These are phyloP conservation scores for Daktulosphaira vitifoliae DNA, from an alignment of 1,140 invertebrate genomes.

Conservation along the genomic window DNA sequence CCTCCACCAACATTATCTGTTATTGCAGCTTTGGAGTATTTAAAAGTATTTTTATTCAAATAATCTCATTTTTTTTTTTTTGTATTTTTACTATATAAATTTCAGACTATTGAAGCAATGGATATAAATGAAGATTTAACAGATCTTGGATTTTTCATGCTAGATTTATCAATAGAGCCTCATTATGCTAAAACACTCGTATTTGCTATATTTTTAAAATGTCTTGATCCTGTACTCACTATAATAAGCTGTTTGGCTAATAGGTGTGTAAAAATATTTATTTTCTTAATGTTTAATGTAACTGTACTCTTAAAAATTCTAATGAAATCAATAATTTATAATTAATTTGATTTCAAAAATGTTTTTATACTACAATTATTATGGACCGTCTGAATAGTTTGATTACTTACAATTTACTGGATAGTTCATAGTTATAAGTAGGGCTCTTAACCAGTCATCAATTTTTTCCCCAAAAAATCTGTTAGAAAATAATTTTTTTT, in stretches of 20 bases:
- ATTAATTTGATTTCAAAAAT: too few relatives aligned
- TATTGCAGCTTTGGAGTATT: constrained; percentile 61
- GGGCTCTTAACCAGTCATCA: too few relatives aligned
- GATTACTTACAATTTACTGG: too few relatives aligned
- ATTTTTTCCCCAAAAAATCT: too few relatives aligned
- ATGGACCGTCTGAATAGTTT: too few relatives aligned
- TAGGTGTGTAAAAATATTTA: constrained; percentile 55
- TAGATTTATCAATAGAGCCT: constrained; percentile 86
- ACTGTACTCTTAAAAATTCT: too few relatives aligned
- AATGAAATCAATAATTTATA: too few relatives aligned
- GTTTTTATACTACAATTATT: too few relatives aligned
- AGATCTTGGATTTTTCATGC: constrained; percentile 65
- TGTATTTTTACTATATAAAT: constrained; percentile 4
- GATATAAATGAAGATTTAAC: constrained; percentile 74
- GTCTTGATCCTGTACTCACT: constrained; percentile 87
- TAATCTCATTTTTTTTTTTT: background rate
- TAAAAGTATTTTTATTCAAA: constrained; percentile 60
- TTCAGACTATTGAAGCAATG: constrained; percentile 67
- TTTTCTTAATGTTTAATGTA: background rate
- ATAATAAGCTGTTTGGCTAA: constrained; percentile 79
- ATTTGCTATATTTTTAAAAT: constrained; percentile 83
- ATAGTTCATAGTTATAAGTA: too few relatives aligned
- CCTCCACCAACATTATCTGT: constrained; percentile 71
- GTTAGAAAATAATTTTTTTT: too few relatives aligned
- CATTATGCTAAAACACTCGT: constrained; percentile 85